Conservation (phyloP, 2,113 vertebrate genomes). For the Nothobranchius kuhntae region DNA sequence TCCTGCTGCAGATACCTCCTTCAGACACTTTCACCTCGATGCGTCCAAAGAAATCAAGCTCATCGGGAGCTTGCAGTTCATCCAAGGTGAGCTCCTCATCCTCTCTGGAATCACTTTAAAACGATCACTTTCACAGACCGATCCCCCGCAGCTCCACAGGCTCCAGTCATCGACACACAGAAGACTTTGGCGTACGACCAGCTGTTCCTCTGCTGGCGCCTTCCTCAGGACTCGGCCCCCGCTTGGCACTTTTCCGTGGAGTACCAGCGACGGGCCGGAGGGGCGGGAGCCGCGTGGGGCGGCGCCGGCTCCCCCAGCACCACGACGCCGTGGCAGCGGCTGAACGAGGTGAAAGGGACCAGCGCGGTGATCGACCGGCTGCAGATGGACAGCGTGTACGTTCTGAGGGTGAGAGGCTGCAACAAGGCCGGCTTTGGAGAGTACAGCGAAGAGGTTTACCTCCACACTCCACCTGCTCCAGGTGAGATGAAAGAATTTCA, state of each 20-base stretch:
- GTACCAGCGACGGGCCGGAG: constrained; percentile 86
- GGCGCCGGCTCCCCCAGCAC: constrained; percentile 84
- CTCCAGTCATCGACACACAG: constrained; percentile 96
- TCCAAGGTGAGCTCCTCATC: constrained; percentile 80
- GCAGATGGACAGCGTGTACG: constrained; percentile 91
- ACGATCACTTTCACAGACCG: neutral
- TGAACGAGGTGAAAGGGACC: constrained; percentile 90
- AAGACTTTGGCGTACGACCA: constrained; percentile 96
- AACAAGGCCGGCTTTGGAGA: constrained; percentile 95
- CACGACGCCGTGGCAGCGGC: constrained; percentile 85
- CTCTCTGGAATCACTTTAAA: neutral
- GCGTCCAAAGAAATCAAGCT: constrained; percentile 88
- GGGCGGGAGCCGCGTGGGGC: constrained; percentile 80
- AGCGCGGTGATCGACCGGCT: constrained; percentile 88
- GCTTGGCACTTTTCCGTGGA: constrained; percentile 97
- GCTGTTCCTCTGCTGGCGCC: constrained; percentile 94
- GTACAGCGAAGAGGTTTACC: constrained; percentile 94
- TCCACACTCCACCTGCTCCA: constrained; percentile 92
- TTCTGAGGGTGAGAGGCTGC: constrained; percentile 90
- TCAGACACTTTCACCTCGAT: constrained; percentile 89
- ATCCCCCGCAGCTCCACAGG: constrained; percentile 83
- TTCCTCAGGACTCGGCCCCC: constrained; percentile 90
- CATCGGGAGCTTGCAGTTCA: constrained; percentile 86
- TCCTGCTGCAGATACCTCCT: constrained; percentile 85
- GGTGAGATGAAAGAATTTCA: constrained; percentile 71